Evolutionary conservation across 2,888 invertebrate genomes (phyloP).

Genomic region (Linnaemya tessellans): DNA sequence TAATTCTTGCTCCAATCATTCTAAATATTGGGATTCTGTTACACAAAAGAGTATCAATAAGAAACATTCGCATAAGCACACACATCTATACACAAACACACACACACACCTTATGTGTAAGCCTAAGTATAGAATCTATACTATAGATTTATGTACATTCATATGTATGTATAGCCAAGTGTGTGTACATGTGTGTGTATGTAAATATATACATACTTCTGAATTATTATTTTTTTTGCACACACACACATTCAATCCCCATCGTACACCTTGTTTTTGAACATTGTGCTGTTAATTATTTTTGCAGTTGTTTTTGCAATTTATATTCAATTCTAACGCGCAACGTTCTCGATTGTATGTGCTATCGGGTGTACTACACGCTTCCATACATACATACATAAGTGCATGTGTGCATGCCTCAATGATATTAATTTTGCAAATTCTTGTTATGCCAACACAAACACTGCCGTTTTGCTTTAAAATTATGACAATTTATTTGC

Average conservation of each 20-base stretch:
- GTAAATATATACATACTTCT: no score
- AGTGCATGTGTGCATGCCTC: neutral
- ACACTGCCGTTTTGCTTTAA: slow-evolving; percentile 49
- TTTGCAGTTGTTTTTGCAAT: slow-evolving; percentile 5
- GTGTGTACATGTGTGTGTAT: neutral
- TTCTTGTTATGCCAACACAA: slow-evolving; percentile 31
- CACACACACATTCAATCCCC: neutral
- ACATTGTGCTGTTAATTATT: neutral
- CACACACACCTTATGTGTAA: neutral
- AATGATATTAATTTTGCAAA: slow-evolving; percentile 6
- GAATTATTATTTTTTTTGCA: neutral
- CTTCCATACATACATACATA: neutral
- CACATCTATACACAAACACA: neutral
- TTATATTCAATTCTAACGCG: slow-evolving; percentile 32
- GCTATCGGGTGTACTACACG: neutral
- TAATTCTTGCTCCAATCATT: neutral
- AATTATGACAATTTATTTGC: neutral
- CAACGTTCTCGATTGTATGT: slow-evolving; percentile 6
- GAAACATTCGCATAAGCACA: neutral
- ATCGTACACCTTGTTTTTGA: slow-evolving; percentile 13
- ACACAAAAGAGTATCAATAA: neutral
- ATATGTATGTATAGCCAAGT: neutral
- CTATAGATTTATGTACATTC: neutral
- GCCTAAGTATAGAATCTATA: no score
- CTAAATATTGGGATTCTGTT: neutral